A percentile compares a stretch with the other conserved stretches of the same genome.
Evolutionary conservation across 2,113 vertebrate genomes (phyloP).

Genomic region (Sorex araneus): DNA sequence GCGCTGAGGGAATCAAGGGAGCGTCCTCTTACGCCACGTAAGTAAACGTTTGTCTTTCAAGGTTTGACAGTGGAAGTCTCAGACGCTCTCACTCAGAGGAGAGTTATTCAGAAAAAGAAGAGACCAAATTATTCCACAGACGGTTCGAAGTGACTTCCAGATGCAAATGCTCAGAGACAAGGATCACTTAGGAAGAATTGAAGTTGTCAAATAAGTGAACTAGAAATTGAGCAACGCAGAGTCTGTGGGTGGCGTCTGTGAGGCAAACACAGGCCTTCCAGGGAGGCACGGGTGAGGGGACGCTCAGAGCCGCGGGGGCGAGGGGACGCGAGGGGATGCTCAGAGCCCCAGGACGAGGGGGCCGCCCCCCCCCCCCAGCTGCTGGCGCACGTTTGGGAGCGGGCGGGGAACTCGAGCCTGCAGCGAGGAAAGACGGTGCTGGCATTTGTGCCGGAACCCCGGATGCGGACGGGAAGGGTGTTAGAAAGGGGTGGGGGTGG

Average conservation of each 20-base stretch:
- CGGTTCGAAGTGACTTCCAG: conserved; percentile 62
- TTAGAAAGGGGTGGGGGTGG: too few relatives aligned
- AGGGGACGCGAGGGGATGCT: conserved; percentile 50
- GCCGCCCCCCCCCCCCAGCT: conserved; percentile 6
- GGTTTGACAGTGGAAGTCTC: conserved; percentile 30
- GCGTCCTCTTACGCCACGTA: conserved; percentile 14
- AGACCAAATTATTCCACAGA: conserved; percentile 20
- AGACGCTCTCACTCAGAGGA: conserved; percentile 33
- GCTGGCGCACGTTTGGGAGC: conserved; percentile 3
- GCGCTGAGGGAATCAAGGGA: background rate
- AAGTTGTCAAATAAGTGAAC: conserved; percentile 78
- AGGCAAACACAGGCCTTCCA: conserved; percentile 54
- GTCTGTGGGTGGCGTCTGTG: conserved; percentile 40
- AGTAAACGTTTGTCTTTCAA: background rate
- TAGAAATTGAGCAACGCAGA: conserved; percentile 58
- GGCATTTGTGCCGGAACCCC: background rate
- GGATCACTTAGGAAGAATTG: conserved; percentile 67
- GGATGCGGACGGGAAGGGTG: background rate
- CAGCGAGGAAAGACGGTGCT: background rate
- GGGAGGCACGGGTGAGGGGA: conserved; percentile 69
- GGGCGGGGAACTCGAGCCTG: background rate
- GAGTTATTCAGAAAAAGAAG: conserved; percentile 4
- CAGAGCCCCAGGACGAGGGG: background rate
- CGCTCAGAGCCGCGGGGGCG: background rate
- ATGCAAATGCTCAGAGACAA: conserved; percentile 76